Evolutionary conservation across 2,113 vertebrate species (phyloP), one percentile per base, ranked within the genome.

Genomic region (Camelus dromedarius): DNA sequence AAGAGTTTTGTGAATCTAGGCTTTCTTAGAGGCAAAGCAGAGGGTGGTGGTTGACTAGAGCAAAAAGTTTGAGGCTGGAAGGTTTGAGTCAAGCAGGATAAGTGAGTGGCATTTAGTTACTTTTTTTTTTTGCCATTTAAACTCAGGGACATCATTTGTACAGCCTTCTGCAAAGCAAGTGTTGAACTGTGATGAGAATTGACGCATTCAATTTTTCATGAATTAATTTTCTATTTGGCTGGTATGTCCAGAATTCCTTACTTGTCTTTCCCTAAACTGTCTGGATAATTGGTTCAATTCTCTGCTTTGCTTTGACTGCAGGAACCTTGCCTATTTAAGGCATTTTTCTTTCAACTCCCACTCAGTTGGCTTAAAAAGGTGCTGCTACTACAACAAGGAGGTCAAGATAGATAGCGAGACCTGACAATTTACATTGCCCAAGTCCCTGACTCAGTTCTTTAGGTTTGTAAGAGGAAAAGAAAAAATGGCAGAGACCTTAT

Each of bases 231-330:
- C 79, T 86, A 80, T 95, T 86, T 96, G 69, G 38, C 86, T 42
- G 42, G 46, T 76, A 26, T 67, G 48, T 95, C 88, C 56, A 75
- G 76, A 91, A 94, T 60, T 22, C 32, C 38, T 93, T 89, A 42
- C 56, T 42, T 94, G 46, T 70, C 76, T 93, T 93, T 95, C 54
- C 72, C 62, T 76, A 82, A 96, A 82, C 28, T 64, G 50, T 75
- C 84, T 94, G 9, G 62, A 54, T 80, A 96, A 96, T 89, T 96
- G 91, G 38, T 96, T 93, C 35, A 8, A 73, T 89, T 86, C 67
- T 79, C 24, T 50, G 14, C 50, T 96, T 56, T 95, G 20, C 24
- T 75, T 92, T 58, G 54, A 24, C 38, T 69, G 16, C 69, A 22
- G 67, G 10, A 90, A 73, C 46, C 26, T 38, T 28, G 35, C 11